Evolutionary conservation across 2,797 vertebrate species (phyloP), one percentile per base, ranked within the genome.

Genomic region (Ataeniobius toweri): DNA sequence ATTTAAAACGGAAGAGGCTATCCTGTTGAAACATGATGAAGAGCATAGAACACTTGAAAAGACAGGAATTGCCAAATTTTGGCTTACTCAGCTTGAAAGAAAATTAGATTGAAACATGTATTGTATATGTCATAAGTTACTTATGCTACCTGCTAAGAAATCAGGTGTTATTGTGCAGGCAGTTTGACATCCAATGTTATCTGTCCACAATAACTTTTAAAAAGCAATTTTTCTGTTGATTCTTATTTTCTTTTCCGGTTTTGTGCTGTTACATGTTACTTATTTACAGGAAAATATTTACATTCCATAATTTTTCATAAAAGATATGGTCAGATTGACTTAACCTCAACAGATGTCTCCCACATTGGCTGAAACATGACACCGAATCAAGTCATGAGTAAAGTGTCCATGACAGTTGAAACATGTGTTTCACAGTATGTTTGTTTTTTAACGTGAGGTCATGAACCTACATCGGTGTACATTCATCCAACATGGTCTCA

Each of bases 21-120:
- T 83, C 69, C 26, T 82, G 70, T 80, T 77, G 44, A 86, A 85
- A 83, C 80, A 55, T 71, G 85, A 83, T 28, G 6, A 87, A 86
- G 79, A 86, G 51, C 8, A 76, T 74, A 9, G 12, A 72, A 80
- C 74, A 75, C 50, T 36, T 71, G 56, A 53, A 76, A 55, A 13
- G 68, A 41, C 6, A 44, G 18, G 3, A 72, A 73, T 44, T 69
- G 22, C 36, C 56, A 58, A 73, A 68, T 70, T 77, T 50, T 18
- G 20, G 50, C 20, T 46, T 12, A 24, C 5, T 36, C 20, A 36
- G 0, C 70, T 53, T 13, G 8, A 36, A 72, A 72, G 50, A 22
- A 39, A 55, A 39, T 46, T 18, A 44, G 39, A n/a, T 26, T 26
- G 14, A 46, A 44, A 46, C 1, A 14, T 22, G 3, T 46, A 9